Base-by-base conservation (phyloP, 1,140 invertebrate genomes). In the Procambarus virginalis region DNA sequence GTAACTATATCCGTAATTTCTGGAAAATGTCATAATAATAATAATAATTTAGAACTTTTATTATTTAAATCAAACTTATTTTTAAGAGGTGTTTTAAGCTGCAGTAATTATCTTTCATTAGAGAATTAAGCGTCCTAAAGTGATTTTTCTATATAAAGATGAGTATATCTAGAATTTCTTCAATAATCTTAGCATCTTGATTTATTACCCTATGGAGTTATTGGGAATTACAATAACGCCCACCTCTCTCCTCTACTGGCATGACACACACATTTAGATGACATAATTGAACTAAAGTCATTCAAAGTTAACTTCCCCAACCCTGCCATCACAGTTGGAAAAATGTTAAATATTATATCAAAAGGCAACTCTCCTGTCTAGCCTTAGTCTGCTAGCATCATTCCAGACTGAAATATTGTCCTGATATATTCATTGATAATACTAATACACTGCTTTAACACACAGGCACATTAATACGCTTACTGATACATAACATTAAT, bases 301-400 rank as follows among this genome's bases (percentile, higher is more conserved):
- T 45, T 60, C n/a, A 68, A 64, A 34, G 14, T 48, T 10, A 84
- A 12, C 20, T n/a, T 60, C n/a, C 46, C 20, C 73, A 49, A 34
- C 14, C 45, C 58, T 64, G 9, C 14, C 12, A 34, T n/a, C 20
- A 9, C 20, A 75, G 12, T 45, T 55, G 34, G n/a, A 77, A 46
- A 85, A 85, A 58, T 58, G 22, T n/a, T 46, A 10, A 20, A 45
- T 22, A 86, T 79, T 86, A 68, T 78, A 79, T 79, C 76, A 79
- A 79, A 86, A 79, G 84, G 84, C 84, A 86, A 86, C 84, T 86
- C 68, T 73, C 68, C 8, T 75, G 84, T 86, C 84, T 86, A 76
- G 76, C 84, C 58, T 45, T 68, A 86, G 84, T 86, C 84, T 86
- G 84, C 76, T 86, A 86, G 84, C 84, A 86, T 86, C 84, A 86